phyloP scores from a whole-genome alignment of 2,797 vertebrate species.

The Diglossa cyanea region DNA sequence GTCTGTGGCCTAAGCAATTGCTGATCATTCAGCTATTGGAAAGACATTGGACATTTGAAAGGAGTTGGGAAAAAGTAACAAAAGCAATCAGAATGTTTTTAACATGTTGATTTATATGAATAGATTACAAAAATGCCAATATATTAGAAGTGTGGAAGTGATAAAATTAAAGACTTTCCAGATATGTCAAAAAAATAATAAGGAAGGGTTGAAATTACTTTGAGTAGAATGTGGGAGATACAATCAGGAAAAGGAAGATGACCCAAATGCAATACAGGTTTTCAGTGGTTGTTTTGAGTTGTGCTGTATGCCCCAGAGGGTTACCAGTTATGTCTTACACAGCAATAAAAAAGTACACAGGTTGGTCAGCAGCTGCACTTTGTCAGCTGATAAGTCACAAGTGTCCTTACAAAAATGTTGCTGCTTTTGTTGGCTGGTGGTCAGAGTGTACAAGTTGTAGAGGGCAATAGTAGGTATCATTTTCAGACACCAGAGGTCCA shows the following conservation, averaged over 20 bases:
- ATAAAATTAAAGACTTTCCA: neutral
- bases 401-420: neutral
- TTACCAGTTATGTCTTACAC: neutral
- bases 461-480: neutral
- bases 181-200: neutral
- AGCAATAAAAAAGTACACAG: neutral
- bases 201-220: neutral
- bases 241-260: neutral
- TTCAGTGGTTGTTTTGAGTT: neutral
- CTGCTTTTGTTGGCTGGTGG: neutral
- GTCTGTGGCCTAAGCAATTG: neutral
- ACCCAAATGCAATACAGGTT: neutral
- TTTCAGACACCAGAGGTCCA: neutral
- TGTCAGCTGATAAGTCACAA: neutral
- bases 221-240: neutral
- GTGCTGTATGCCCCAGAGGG: neutral
- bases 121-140: neutral
- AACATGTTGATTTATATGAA: neutral
- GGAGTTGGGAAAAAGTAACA: neutral
- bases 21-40: neutral
- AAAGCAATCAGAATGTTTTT: neutral
- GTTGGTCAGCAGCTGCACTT: neutral
- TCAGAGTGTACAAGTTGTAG: rapidly evolving
- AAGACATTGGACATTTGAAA: neutral
- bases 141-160: neutral